Evolutionary conservation across 2,797 vertebrate genomes (phyloP).

Genomic region (Cynodonichthys magdalenae): DNA sequence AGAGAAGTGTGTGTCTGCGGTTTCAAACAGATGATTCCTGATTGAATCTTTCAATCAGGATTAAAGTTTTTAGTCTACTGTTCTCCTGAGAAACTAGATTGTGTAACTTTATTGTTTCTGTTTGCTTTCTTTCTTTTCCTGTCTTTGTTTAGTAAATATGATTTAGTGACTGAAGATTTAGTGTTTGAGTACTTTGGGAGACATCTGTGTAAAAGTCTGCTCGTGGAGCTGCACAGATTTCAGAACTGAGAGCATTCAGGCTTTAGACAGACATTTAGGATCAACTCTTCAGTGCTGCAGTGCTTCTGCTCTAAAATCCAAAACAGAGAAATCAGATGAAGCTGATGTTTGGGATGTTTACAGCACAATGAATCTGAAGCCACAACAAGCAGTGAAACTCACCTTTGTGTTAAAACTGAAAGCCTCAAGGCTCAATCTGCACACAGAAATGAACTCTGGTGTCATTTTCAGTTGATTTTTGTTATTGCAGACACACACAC

Average conservation of each 20-base stretch:
- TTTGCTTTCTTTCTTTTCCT: not conserved
- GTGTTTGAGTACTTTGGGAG: not conserved
- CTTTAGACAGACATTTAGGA: not conserved
- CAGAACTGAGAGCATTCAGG: too few species aligned
- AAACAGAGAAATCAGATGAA: not conserved
- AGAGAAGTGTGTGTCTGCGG: not conserved
- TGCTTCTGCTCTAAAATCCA: not conserved
- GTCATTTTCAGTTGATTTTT: not conserved
- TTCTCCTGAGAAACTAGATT: not conserved
- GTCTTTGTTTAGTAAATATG: not conserved
- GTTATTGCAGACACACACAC: conserved; percentile 7
- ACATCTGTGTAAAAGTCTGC: conserved; percentile 12
- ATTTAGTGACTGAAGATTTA: not conserved
- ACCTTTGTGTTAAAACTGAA: conserved; percentile 15
- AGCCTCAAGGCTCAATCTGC: not conserved
- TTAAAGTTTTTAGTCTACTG: too few species aligned
- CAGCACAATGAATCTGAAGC: not conserved
- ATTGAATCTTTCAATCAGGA: too few species aligned
- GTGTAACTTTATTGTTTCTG: not conserved
- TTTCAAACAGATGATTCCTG: too few species aligned
- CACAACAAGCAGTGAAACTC: conserved; percentile 14
- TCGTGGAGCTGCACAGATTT: not conserved
- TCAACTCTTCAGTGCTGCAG: conserved; percentile 2
- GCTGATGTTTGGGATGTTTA: conserved; percentile 1
- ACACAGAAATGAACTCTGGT: conserved; percentile 2